These are phyloP conservation scores for Orthonyx spaldingii DNA, from an alignment of 2,113 vertebrate genomes.

Conservation along the genomic window DNA sequence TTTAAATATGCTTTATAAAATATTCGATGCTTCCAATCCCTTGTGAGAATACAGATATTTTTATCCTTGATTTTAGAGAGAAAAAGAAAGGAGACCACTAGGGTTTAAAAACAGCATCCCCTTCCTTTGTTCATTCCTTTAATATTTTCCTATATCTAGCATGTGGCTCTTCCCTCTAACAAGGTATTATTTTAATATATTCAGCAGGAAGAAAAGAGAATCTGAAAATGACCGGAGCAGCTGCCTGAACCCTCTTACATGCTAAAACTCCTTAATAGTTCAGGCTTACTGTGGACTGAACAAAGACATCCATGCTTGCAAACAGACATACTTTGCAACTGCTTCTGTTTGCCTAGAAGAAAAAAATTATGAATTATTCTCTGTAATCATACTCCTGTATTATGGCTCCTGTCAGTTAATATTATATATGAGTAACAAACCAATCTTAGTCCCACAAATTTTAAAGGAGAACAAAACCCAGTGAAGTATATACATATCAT, in stretches of 20 bases:
- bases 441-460: not conserved
- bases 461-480: not conserved
- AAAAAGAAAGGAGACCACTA: not conserved
- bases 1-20: not conserved
- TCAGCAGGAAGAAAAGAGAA: not conserved
- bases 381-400: not conserved
- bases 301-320: not conserved
- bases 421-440: not conserved
- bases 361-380: conserved; percentile 38
- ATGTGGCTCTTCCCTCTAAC: not conserved
- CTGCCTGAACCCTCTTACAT: not conserved
- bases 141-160: not conserved
- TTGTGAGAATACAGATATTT: not conserved
- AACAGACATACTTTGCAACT: not conserved
- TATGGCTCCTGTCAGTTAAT: not conserved
- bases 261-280: not conserved
- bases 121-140: not conserved
- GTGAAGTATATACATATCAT: not conserved
- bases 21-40: not conserved
- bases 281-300: not conserved
- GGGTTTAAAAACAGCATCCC: not conserved
- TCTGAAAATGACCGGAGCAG: not conserved
- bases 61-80: not conserved
- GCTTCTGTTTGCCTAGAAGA: conserved; percentile 10
- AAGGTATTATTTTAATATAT: not conserved